Percentiles rank a stretch among this genome's conserved stretches.
Conservation (phyloP, 2,113 vertebrate genomes). For the Drymodes brunneopygia region DNA sequence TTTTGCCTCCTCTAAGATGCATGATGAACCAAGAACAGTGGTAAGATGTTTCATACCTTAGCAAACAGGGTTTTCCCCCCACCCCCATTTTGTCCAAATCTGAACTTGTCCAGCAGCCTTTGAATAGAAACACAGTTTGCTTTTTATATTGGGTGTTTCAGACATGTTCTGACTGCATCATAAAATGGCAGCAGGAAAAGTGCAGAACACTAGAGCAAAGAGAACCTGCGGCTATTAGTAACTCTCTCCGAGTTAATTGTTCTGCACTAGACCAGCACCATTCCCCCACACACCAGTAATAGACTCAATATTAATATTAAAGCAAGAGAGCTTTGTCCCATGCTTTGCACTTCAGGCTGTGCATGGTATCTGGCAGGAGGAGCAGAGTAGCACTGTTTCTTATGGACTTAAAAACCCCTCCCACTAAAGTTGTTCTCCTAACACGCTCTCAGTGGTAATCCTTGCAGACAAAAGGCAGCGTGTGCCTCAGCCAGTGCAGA, state of each 20-base stretch:
- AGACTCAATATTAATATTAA: not conserved
- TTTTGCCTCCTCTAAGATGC: not conserved
- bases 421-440: not conserved
- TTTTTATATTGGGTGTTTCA: slow-evolving; percentile 12
- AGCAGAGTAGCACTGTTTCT: not conserved
- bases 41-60: not conserved
- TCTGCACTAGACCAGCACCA: not conserved
- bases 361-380: not conserved
- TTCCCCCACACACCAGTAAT: not conserved
- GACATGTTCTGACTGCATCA: slow-evolving; percentile 1
- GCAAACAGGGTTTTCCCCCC: not conserved
- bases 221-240: not conserved
- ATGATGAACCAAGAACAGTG: not conserved
- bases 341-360: not conserved
- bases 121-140: not conserved
- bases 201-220: not conserved
- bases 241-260: not conserved
- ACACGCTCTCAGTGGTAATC: not conserved
- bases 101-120: not conserved
- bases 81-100: not conserved
- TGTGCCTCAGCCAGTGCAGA: not conserved
- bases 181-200: not conserved
- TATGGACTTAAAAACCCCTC: not conserved
- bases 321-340: not conserved
- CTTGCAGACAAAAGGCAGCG: not conserved